Percentiles rank a stretch among this genome's conserved stretches.
Conservation (phyloP, 1,140 invertebrate genomes). For the Brachionus plicatilis region DNA sequence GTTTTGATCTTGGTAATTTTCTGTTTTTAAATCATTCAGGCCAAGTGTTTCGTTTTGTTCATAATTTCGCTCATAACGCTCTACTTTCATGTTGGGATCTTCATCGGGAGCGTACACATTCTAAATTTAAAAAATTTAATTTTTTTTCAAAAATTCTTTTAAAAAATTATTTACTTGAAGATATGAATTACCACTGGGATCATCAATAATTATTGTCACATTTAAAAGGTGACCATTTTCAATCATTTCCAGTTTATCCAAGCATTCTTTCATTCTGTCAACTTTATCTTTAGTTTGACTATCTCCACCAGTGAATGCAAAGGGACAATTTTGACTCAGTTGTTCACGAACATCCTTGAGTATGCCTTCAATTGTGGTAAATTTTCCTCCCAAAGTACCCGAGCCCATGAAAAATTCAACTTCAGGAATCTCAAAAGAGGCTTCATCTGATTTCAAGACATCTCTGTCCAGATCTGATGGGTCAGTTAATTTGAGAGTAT, state of each 20-base stretch:
- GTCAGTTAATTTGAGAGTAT: conserved; percentile 69
- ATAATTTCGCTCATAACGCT: conserved; percentile 72
- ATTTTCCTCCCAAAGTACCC: conserved; percentile 79
- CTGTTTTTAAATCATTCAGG: conserved; percentile 92
- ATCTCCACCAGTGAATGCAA: conserved; percentile 54
- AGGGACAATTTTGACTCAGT: conserved; percentile 41
- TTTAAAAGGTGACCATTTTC: conserved; percentile 46
- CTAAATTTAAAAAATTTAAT: conserved; percentile 49
- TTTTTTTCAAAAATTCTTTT: not conserved
- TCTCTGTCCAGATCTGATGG: conserved; percentile 80
- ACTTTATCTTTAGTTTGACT: conserved; percentile 48
- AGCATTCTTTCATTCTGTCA: not conserved
- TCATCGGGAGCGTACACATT: conserved; percentile 69
- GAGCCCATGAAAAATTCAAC: conserved; percentile 79
- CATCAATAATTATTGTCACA: conserved; percentile 78
- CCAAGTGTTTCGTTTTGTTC: conserved; percentile 94
- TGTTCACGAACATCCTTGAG: conserved; percentile 57
- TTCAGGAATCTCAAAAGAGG: conserved; percentile 78
- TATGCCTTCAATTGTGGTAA: conserved; percentile 88
- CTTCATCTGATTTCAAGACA: conserved; percentile 91
- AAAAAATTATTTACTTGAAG: conserved; percentile 64
- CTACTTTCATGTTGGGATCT: conserved; percentile 70
- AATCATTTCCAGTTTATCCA: conserved; percentile 44
- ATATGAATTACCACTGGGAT: conserved; percentile 94
- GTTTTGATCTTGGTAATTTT: conserved; percentile 61